Evolutionary conservation across 2,113 vertebrate genomes (phyloP), one percentile per base, ranked within the genome.

Genomic region (Maccullochella peelii): DNA sequence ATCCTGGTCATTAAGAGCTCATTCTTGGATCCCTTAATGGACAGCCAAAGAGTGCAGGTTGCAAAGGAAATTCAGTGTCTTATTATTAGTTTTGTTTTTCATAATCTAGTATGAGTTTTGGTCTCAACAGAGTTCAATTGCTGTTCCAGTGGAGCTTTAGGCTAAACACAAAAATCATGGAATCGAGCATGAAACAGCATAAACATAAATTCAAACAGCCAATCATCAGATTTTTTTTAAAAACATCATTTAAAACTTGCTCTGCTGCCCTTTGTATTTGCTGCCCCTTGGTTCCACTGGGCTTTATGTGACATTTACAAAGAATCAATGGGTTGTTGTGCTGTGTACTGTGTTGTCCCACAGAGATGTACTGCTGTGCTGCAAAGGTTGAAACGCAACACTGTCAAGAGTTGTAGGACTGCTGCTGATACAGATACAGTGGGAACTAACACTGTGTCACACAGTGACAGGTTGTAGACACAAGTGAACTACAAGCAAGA

Each of bases 231-330:
- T 55, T 54, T 63, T 25, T 75, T 79, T 71, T 8, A 18, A 69
- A 71, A 77, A 61, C 38, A 14, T 52, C 2, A 66, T 74, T 54
- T 44, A 4, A 62, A 66, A 74, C 59, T 14, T 44, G 25, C 38
- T 83, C 61, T 30, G 79, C n/a, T 62, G 67, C 69, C 72, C 63
- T 79, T 84, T 79, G 61, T 84, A 21, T 77, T 79, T 81, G 14
- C 49, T 23, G 57, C 38, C 47, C 20, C 11, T 36, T 12, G 57
- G 30, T 78, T 77, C 61, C 49, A 15, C 55, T 0, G 80, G 76
- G 62, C 44, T 73, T 62, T 54, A 30, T 73, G 77, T 87, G 90
- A 86, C 89, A 92, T 93, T 93, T 88, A 21, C 77, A 62, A 23
- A 80, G 54, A 86, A 89, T 87, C 87, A 73, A 76, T 88, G 73